A percentile compares a stretch with the other conserved stretches of the same genome.
Evolutionary conservation across 2,888 invertebrate species (phyloP).

Genomic region (Volucella bombylans): DNA sequence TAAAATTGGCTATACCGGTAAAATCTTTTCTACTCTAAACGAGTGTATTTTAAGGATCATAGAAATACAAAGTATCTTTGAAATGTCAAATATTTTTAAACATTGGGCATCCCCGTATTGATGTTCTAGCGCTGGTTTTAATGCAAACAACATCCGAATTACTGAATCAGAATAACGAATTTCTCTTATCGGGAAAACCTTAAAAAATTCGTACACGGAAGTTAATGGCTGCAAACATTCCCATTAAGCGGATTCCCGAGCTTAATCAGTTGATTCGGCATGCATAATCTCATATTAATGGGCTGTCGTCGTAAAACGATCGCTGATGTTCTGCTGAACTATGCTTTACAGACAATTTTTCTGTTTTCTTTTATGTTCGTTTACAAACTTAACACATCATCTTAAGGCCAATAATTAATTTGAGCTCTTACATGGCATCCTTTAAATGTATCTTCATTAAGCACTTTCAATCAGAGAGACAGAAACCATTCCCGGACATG

Average conservation of each 20-base stretch:
- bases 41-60: no score
- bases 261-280: constrained; percentile 35
- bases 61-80: no score
- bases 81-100: not conserved
- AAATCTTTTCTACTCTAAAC: no score
- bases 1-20: no score
- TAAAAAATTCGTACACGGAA: constrained; percentile 6
- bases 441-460: not conserved
- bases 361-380: not conserved
- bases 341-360: constrained; percentile 16
- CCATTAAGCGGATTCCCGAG: constrained; percentile 41
- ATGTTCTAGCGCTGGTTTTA: no score
- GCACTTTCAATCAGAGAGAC: constrained; percentile 7
- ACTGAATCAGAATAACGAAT: not conserved
- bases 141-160: no score
- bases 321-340: constrained; percentile 38
- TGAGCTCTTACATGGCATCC: constrained; percentile 25
- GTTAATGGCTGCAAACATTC: constrained; percentile 14
- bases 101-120: not conserved
- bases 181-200: constrained; percentile 15
- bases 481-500: constrained; percentile 31
- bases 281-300: constrained; percentile 61
- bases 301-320: constrained; percentile 47
- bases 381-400: constrained; percentile 56
- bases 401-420: constrained; percentile 62